Conservation (phyloP, 2,888 invertebrate genomes). For the Parnassius glacialis region DNA sequence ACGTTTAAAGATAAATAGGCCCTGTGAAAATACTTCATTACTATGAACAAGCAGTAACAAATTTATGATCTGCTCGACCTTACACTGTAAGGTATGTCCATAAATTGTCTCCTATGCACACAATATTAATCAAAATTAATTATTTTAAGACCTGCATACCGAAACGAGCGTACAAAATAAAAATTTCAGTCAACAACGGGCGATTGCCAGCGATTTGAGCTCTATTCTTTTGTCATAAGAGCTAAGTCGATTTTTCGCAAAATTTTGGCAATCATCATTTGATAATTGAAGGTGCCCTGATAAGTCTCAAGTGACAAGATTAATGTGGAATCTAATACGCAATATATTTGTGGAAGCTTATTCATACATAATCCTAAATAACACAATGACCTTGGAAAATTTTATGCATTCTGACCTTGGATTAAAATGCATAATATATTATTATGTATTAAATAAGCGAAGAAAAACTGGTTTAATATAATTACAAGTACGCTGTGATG, state of each 20-base stretch:
- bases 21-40: neutral
- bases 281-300: constrained; percentile 21
- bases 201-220: neutral
- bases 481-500: too few relatives aligned
- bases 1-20: too few relatives aligned
- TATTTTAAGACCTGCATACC: constrained; percentile 5
- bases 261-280: neutral
- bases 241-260: neutral
- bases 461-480: too few relatives aligned
- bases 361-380: neutral
- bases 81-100: neutral
- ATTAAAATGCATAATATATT: neutral
- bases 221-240: neutral
- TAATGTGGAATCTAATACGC: constrained; percentile 3
- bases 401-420: neutral
- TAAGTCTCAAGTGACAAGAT: constrained; percentile 18
- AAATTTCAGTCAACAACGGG: neutral
- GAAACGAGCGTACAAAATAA: neutral
- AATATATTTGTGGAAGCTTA: constrained; percentile 2
- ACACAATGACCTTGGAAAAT: constrained; percentile 1
- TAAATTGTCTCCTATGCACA: constrained; percentile 2
- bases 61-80: constrained; percentile 2
- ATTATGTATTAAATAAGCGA: too few relatives aligned
- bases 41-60: neutral
- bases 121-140: constrained; percentile 16